A percentile compares a stretch with the other conserved stretches of the same genome.
Conservation (phyloP, 2,797 vertebrate species). For the Micromesistius poutassou region DNA sequence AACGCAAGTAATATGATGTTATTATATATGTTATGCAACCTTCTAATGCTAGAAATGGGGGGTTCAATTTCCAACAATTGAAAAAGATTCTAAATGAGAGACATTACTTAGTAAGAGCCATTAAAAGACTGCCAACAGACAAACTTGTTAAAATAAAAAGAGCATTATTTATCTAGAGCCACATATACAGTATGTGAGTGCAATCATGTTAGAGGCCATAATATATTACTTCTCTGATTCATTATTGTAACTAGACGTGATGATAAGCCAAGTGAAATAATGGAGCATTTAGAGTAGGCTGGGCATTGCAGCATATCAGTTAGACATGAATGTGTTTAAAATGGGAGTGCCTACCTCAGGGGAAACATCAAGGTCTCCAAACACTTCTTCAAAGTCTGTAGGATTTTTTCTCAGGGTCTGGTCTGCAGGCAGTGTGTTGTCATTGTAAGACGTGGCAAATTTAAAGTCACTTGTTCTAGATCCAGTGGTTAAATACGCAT, state of each 20-base stretch:
- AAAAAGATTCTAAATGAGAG: neutral
- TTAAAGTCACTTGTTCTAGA: slow-evolving; percentile 57
- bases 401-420: slow-evolving; percentile 32
- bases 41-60: neutral
- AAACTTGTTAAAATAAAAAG: neutral
- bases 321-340: neutral
- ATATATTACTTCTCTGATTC: neutral
- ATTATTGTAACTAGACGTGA: neutral
- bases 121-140: neutral
- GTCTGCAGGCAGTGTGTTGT: slow-evolving; percentile 30
- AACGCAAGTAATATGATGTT: neutral
- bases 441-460: slow-evolving; percentile 46
- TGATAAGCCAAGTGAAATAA: neutral
- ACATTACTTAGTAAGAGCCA: neutral
- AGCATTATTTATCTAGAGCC: neutral
- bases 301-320: neutral
- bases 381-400: neutral
- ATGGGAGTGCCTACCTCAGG: neutral
- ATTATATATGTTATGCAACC: no score
- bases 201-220: neutral
- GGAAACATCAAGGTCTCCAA: neutral
- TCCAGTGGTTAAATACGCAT: slow-evolving; percentile 49
- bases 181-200: neutral
- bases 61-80: neutral
- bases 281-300: neutral